These are phyloP conservation scores for Perca flavescens DNA, from an alignment of 2,113 vertebrate species.

Conservation along the genomic window DNA sequence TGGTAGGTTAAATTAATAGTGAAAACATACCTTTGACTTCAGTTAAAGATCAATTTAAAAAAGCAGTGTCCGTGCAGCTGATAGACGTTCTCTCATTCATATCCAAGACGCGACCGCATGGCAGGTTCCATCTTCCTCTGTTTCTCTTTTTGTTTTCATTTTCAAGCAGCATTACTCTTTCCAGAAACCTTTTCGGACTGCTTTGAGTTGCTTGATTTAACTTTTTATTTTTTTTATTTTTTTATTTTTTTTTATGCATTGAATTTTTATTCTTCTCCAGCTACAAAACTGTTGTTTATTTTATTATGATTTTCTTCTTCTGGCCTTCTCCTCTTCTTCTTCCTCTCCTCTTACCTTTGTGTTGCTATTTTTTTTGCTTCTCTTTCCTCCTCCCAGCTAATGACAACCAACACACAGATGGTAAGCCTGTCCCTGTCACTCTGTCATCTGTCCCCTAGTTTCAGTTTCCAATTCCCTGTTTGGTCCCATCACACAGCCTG, in stretches of 20 bases:
- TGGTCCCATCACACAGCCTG: conserved; percentile 26
- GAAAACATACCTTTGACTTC: not conserved
- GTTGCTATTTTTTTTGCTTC: conserved; percentile 90
- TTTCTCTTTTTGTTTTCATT: conserved; percentile 81
- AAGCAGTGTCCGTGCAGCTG: too few species aligned
- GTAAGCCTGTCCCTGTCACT: conserved; percentile 91
- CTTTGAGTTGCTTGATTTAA: conserved; percentile 65
- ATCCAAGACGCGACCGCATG: conserved; percentile 58
- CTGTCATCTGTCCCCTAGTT: conserved; percentile 67
- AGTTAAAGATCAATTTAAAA: not conserved
- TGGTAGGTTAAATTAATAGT: not conserved
- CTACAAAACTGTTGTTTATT: conserved; percentile 47
- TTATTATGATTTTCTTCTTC: conserved; percentile 69
- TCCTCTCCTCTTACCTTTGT: conserved; percentile 84
- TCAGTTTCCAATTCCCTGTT: conserved; percentile 53
- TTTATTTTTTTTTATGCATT: conserved; percentile 50
- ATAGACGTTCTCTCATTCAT: conserved; percentile 43
- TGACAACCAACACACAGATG: conserved; percentile 98
- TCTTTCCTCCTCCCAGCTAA: conserved; percentile 95
- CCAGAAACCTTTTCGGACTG: conserved; percentile 67
- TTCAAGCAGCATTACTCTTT: conserved; percentile 50
- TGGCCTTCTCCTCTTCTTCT: conserved; percentile 84
- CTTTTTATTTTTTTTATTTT: conserved; percentile 14
- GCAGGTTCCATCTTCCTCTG: conserved; percentile 77
- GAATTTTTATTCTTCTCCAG: conserved; percentile 56